phyloP scores from a whole-genome alignment of 2,113 vertebrate genomes.

The Carlito syrichta region DNA sequence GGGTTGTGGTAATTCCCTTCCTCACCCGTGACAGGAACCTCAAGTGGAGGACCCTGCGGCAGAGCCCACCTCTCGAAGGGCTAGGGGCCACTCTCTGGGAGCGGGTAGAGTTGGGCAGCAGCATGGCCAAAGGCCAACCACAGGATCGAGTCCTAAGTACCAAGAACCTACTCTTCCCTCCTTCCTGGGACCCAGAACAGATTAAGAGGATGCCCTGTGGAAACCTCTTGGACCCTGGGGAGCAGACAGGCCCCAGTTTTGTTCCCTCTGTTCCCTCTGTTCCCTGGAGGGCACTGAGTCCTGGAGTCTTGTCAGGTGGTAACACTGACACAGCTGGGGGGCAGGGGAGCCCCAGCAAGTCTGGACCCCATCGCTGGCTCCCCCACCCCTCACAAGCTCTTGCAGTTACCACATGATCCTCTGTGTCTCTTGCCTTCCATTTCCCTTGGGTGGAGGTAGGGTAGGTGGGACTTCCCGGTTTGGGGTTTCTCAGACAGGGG shows the following conservation, averaged over 20 bases:
- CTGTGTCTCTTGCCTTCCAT: conserved; percentile 7
- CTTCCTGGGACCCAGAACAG: conserved; percentile 16
- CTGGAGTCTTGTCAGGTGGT: conserved; percentile 23
- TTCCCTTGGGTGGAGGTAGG: neutral
- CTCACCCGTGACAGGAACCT: neutral
- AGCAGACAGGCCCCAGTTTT: neutral
- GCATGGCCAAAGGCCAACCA: conserved; percentile 55
- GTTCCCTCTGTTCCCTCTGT: neutral
- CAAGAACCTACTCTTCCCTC: neutral
- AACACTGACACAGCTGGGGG: conserved; percentile 47
- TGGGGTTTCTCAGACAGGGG: conserved; percentile 28
- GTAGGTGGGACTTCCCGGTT: conserved; percentile 38
- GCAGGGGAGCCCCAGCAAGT: neutral
- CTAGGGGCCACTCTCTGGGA: neutral
- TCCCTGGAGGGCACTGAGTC: conserved; percentile 27
- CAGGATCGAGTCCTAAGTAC: conserved; percentile 50
- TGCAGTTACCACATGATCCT: conserved; percentile 47
- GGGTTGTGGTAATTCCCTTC: conserved; percentile 12
- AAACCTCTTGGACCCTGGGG: neutral
- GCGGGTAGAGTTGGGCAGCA: neutral
- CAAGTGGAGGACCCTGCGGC: conserved; percentile 77
- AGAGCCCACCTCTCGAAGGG: conserved; percentile 79
- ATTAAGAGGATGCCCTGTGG: neutral
- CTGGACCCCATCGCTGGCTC: neutral
- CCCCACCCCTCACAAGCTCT: conserved; percentile 13